Evolutionary conservation across 2,888 invertebrate genomes (phyloP), one percentile per base, ranked within the genome.

Genomic region (Nebria salina): DNA sequence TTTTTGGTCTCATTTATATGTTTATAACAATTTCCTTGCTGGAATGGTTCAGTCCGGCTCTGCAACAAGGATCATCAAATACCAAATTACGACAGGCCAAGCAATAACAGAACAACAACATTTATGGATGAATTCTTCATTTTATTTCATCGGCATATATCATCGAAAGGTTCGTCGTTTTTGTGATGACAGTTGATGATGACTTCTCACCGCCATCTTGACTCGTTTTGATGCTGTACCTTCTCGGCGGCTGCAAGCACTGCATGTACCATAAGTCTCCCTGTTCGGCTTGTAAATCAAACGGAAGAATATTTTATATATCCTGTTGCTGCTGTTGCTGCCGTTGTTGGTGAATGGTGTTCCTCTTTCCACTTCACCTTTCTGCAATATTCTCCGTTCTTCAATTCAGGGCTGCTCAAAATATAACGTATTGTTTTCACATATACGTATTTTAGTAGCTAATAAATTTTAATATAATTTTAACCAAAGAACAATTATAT

Each of bases 231-330:
- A 6, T 72, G 26, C 76, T 42, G 41, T 42, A 43, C 26, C 5
- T 25, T 70, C 70, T 25, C 79, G 74, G 54, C 54, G 1, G 54
- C 74, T 79, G 74, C 79, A 79, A 42, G 42, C 41, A 41, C 73
- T 41, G 42, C 34, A 26, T 70, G 70, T 70, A 79, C 79, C 79
- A 74, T 79, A 79, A 74, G 79, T 79, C 74, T 34, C 68, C 78
- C n/a, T 66, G 54, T 54, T 54, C 54, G 74, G 77, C 41, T 79
- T 79, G 79, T 79, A 79, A 79, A 79, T 79, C 79, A 79, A 79
- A 74, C 66, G 68, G 70, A 54, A 26, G 68, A 79, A 79, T 79
- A 79, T 79, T 79, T 79, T 79, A 79, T 79, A 79, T 79, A 79
- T 79, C 79, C 79, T 79, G 26, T 74, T 79, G 79, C 75, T 78